Base-by-base conservation (phyloP, 2,113 vertebrate genomes). In the Centropus bengalensis region DNA sequence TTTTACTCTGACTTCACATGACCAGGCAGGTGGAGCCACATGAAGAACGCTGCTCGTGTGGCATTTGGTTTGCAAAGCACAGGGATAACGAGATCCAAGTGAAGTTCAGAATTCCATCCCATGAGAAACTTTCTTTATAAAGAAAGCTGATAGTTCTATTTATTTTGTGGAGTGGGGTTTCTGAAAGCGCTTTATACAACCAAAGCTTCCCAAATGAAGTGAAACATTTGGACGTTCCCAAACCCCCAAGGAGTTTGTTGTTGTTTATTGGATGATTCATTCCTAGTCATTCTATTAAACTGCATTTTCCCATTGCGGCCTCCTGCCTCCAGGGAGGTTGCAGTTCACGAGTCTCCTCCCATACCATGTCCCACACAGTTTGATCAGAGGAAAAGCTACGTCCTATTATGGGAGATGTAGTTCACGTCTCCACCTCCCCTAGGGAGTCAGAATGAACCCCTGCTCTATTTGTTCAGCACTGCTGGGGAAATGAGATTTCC, bases 241-340 rank as follows among this genome's bases (percentile, higher is more conserved):
- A 80, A 91, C 16, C 63, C 63, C 86, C 27, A 10, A 67, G 82
- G 77, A 85, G 66, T 81, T 93, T 69, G 68, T 2, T 74, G 88
- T 75, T 86, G 44, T 79, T 94, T 87, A 38, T 69, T 49, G 67
- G 77, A 47, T 87, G 87, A 89, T 94, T 95, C 67, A 74, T 69
- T 76, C 70, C 67, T 55, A 40, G 73, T 89, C 84, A 5, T 67
- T 55, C 5, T 27, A 4, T 76, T 80, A 38, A 88, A 69, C 49
- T 82, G 27, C 63, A 12, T 96, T 96, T 95, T 92, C 89, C 89
- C 82, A 5, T 52, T 88, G 87, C 74, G 87, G 87, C 85, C 74
- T 87, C 56, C 14, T 44, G 59, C 79, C 89, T 83, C 33, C 60
- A 38, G 84, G 91, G 78, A 89, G 71, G 38, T 70, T 69, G 18